phyloP scores from a whole-genome alignment of 2,797 vertebrate genomes.

The Neosilurus mollespiculum region DNA sequence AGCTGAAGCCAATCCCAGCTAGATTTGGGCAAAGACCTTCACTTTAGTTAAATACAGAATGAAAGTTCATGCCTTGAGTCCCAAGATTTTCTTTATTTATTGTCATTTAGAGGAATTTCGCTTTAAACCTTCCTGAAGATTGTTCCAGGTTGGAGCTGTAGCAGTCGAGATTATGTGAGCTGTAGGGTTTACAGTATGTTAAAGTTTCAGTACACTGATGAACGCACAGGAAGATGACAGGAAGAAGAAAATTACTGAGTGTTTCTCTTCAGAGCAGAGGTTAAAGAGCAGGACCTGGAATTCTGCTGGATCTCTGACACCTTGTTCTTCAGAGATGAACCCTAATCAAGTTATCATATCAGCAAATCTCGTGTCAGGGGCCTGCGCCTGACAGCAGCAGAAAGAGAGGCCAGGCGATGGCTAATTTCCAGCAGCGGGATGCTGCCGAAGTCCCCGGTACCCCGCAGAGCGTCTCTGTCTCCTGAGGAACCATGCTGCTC shows the following conservation, averaged over 20 bases:
- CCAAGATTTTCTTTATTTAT: not conserved
- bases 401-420: conserved; percentile 78
- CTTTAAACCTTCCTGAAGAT: not conserved
- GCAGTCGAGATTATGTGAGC: not conserved
- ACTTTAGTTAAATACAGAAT: no score
- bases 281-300: not conserved
- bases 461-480: conserved; percentile 74
- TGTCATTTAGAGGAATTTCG: not conserved
- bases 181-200: not conserved
- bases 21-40: no score
- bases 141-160: not conserved
- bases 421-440: conserved; percentile 92
- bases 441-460: conserved; percentile 67
- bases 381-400: conserved; percentile 72
- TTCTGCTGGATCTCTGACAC: conserved; percentile 56
- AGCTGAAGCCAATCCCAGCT: no score
- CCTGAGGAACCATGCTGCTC: conserved; percentile 70
- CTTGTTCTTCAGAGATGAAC: conserved; percentile 61
- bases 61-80: no score
- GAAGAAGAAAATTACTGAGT: no score
- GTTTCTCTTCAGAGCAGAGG: not conserved
- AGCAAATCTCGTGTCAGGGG: conserved; percentile 76
- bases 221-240: not conserved
- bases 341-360: conserved; percentile 91
- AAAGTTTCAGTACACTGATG: not conserved